Percentiles rank a stretch among this genome's conserved stretches.
Evolutionary conservation across 2,113 vertebrate species (phyloP).

Genomic region (Bubo blakistoni): DNA sequence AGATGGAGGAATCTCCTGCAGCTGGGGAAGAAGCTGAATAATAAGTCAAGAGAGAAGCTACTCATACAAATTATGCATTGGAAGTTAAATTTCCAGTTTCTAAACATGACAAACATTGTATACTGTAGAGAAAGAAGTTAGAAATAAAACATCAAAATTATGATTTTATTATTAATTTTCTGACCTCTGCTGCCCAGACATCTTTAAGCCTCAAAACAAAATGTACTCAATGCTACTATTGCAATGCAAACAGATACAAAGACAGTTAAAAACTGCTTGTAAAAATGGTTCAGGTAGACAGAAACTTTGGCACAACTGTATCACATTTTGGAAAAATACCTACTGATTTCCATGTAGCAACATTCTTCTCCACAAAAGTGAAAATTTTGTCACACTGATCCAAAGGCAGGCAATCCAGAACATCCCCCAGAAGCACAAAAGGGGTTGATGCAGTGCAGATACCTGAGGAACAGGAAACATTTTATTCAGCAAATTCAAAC

Average conservation of each 20-base stretch:
- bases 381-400: constrained; percentile 97
- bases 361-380: constrained; percentile 97
- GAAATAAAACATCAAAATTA: background rate
- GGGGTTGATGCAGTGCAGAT: constrained; percentile 95
- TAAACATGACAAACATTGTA: background rate
- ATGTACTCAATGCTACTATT: background rate
- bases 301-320: background rate
- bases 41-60: background rate
- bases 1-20: background rate
- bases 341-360: constrained; percentile 97
- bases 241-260: background rate
- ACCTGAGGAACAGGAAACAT: constrained; percentile 67
- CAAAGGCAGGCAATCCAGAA: constrained; percentile 95
- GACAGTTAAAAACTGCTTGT: background rate
- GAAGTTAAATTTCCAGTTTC: background rate
- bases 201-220: background rate
- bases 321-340: constrained; percentile 6
- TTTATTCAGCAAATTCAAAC: background rate
- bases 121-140: background rate
- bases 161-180: background rate
- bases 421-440: constrained; percentile 92
- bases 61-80: no score
- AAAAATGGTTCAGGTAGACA: background rate
- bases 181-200: background rate
- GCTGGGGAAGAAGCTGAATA: background rate